Conservation (phyloP, 2,113 vertebrate species). For the Regulus satrapa region DNA sequence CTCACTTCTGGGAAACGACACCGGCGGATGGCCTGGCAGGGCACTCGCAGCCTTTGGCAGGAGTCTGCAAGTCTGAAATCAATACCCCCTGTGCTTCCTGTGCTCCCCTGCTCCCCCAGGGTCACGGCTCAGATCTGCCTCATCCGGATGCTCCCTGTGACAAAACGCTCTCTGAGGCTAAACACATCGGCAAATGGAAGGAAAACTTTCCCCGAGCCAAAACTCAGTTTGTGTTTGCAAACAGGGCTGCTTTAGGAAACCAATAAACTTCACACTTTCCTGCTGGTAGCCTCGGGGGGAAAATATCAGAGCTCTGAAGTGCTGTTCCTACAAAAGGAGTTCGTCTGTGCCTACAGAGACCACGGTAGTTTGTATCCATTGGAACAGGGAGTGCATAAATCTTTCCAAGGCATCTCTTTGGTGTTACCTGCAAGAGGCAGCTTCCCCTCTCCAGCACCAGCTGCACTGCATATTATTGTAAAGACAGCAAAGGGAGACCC, state of each 20-base stretch:
- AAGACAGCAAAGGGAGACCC: not conserved
- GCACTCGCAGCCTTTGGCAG: not conserved
- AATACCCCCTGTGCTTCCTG: not conserved
- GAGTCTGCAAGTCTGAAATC: not conserved
- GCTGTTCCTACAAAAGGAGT: not conserved
- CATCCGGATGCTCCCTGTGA: not conserved
- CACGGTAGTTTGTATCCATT: not conserved
- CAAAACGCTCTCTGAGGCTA: not conserved
- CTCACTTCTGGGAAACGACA: constrained; percentile 1
- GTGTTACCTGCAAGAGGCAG: not conserved
- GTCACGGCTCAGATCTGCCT: not conserved
- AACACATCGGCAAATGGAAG: fast-evolving
- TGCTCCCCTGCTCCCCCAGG: not conserved
- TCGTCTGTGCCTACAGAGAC: not conserved
- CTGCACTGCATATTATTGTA: not conserved
- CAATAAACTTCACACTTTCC: not conserved
- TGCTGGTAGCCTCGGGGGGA: not conserved
- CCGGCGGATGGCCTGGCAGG: not conserved
- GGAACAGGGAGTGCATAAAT: not conserved
- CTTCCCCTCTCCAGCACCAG: not conserved
- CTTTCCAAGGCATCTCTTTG: not conserved
- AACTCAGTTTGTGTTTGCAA: not conserved
- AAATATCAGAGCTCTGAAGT: not conserved
- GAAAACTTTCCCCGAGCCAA: not conserved
- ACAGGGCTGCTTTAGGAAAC: not conserved